Evolutionary conservation across 2,888 invertebrate species (phyloP).

Genomic region (Sphaeridia pumilis): DNA sequence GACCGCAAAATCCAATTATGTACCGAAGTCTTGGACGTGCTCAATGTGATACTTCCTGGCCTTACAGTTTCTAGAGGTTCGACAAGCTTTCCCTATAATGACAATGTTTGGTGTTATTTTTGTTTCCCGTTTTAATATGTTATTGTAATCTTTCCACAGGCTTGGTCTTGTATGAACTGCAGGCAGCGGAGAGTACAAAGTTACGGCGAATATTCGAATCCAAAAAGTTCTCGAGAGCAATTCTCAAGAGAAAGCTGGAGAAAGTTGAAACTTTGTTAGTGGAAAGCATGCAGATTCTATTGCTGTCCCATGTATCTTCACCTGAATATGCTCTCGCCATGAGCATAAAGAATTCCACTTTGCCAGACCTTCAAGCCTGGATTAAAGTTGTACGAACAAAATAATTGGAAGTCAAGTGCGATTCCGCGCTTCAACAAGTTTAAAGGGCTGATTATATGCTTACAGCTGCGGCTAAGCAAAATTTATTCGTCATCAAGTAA

Average conservation of each 20-base stretch:
- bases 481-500: no score
- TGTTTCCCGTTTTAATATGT: not conserved
- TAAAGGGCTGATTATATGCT: no score
- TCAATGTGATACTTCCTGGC: slow-evolving; percentile 28
- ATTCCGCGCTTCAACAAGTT: no score
- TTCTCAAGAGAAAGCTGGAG: slow-evolving; percentile 21
- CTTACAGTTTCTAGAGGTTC: slow-evolving; percentile 27
- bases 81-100: not conserved
- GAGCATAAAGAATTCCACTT: slow-evolving; percentile 21
- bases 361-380: slow-evolving; percentile 24
- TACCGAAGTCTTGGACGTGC: slow-evolving; percentile 25
- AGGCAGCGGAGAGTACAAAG: slow-evolving; percentile 27
- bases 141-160: slow-evolving; percentile 4
- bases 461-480: no score
- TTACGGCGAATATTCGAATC: slow-evolving; percentile 23
- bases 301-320: slow-evolving; percentile 21
- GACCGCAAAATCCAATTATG: slow-evolving; percentile 28
- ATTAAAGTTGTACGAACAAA: slow-evolving; percentile 13
- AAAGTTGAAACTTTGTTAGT: slow-evolving; percentile 20
- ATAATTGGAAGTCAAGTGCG: no score
- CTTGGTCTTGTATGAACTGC: slow-evolving; percentile 26
- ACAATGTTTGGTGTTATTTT: not conserved
- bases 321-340: slow-evolving; percentile 17
- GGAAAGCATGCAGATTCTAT: slow-evolving; percentile 30
- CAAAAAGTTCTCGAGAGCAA: slow-evolving; percentile 24